These are phyloP conservation scores for Lepus europaeus DNA, from an alignment of 2,113 vertebrate species.

Conservation along the genomic window DNA sequence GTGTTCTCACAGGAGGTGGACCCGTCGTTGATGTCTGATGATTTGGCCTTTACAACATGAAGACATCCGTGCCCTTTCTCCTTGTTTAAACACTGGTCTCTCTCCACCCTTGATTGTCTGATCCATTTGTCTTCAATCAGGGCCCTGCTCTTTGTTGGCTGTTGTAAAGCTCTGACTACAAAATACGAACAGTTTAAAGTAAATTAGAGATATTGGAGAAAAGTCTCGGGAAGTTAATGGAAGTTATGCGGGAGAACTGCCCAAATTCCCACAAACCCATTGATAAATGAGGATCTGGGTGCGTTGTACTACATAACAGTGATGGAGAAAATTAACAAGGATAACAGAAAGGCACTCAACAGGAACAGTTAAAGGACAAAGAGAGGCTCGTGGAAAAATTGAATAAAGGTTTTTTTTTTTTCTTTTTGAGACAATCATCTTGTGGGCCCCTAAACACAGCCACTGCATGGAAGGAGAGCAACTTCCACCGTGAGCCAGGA, in stretches of 20 bases:
- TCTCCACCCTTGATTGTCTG: background rate
- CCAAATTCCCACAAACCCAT: background rate
- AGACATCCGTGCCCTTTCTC: background rate
- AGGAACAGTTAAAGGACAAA: conserved; percentile 16
- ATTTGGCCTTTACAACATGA: background rate
- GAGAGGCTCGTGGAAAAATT: background rate
- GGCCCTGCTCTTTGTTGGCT: background rate
- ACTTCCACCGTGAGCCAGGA: too few relatives aligned
- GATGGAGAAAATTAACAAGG: background rate
- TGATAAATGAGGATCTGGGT: background rate
- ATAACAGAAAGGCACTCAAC: background rate
- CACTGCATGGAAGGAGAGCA: background rate
- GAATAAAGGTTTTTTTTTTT: background rate
- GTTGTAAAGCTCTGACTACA: background rate
- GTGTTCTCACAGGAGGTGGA: background rate
- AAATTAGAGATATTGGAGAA: background rate
- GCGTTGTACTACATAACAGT: background rate
- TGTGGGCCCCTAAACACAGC: background rate
- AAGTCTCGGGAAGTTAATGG: background rate
- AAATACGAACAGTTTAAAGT: background rate
- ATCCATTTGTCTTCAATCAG: background rate
- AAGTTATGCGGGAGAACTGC: background rate
- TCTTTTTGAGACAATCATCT: background rate
- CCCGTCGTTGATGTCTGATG: background rate
- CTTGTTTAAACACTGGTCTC: background rate